Base-by-base conservation (phyloP, 2,113 vertebrate species). In the Mobula birostris region DNA sequence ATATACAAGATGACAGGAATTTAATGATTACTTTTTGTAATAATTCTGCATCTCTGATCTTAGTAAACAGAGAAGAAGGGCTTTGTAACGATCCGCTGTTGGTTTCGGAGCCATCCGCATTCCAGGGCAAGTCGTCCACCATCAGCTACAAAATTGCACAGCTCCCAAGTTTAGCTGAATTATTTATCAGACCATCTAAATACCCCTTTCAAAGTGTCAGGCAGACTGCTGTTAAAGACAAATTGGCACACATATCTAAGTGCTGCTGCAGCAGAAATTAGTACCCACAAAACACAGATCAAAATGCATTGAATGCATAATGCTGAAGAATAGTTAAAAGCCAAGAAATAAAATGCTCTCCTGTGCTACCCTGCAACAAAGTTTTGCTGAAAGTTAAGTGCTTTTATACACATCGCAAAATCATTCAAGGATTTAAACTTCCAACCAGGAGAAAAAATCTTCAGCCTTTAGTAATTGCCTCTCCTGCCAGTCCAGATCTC, bases 101-200 rank as follows among this genome's bases (percentile, higher is more conserved):
- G 63, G 85, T 68, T 90, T 90, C 85, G 24, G 29, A 36, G 61
- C n/a, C 15, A 68, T 90, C 85, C 19, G 61, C 85, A 19, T n/a
- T 19, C 7, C 11, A 19, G 61, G 6, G n/a, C 61, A 36, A 32
- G 63, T 90, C 61, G 15, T 66, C 63, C n/a, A 90, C 68, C 61
- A 90, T 66, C 29, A 90, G 63, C n/a, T 32, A n/a, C 29, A 32
- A 90, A 90, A 66, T 15, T 32, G 61, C 21, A 1, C 61, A 90
- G 6, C 85, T 19, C 61, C 61, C 15, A 32, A 66, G 61, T 90
- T 90, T 29, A 90, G 61, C n/a, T 66, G 85, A 90, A 90, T 68
- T 90, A 90, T 14, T 68, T 90, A 90, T 90, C 61, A 66, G 85
- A 7, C 85, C 8, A 66, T 90, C 61, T 90, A 68, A 90, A 68